Evolutionary conservation across 2,888 invertebrate species (phyloP).

Genomic region (Nebria salina): DNA sequence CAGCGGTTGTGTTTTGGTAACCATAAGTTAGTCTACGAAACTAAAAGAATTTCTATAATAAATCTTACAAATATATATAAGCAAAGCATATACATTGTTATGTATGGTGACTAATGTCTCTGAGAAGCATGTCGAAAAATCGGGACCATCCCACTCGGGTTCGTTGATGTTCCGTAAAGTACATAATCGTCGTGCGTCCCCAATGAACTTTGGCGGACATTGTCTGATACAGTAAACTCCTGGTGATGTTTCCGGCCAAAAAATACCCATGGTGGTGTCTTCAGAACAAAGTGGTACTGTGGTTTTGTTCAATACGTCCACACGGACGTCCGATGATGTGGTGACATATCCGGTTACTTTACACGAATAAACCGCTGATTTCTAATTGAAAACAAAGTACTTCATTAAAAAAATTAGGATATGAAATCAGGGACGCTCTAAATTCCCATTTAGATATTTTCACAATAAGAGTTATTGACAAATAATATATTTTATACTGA

Average conservation of each 20-base stretch:
- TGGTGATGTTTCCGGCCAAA: conserved; percentile 77
- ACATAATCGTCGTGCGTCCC: conserved; percentile 67
- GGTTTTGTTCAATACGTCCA: conserved; percentile 71
- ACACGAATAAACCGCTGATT: conserved; percentile 81
- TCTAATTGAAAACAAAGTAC: conserved; percentile 62
- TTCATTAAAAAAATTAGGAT: conserved; percentile 38
- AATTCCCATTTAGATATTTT: no score
- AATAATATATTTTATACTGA: no score
- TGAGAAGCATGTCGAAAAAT: conserved; percentile 79
- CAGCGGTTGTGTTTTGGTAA: conserved; percentile 70
- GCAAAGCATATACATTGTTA: conserved; percentile 66
- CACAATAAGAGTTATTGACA: no score
- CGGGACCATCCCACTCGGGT: conserved; percentile 79
- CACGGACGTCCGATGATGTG: conserved; percentile 71
- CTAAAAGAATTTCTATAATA: conserved; percentile 55
- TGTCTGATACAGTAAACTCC: conserved; percentile 59
- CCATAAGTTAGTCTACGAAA: conserved; percentile 69
- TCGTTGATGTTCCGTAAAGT: conserved; percentile 70
- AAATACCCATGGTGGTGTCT: conserved; percentile 62
- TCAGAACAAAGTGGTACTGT: conserved; percentile 68
- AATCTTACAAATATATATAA: no score
- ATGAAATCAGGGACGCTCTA: no score
- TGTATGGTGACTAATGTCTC: conserved; percentile 72
- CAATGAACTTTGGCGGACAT: conserved; percentile 56
- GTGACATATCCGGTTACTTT: conserved; percentile 66